These are phyloP conservation scores for Melanostoma mellinum DNA, from an alignment of 2,888 invertebrate genomes.

Conservation along the genomic window DNA sequence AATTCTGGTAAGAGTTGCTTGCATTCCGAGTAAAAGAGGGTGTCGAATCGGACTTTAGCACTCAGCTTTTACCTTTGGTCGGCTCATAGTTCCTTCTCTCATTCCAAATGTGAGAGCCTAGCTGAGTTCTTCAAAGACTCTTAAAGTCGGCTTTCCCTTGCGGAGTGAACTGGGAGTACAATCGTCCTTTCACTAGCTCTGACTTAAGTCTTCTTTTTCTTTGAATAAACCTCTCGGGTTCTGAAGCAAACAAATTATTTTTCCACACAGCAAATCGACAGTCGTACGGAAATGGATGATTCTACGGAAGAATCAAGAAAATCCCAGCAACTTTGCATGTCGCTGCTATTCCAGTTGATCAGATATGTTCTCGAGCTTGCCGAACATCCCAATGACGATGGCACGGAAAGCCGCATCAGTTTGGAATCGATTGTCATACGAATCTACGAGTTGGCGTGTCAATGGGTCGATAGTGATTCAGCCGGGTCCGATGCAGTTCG, in stretches of 20 bases:
- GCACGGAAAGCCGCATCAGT: conserved; percentile 76
- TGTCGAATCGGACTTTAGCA: neutral
- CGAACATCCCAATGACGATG: conserved; percentile 72
- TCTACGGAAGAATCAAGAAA: conserved; percentile 78
- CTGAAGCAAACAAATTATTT: neutral
- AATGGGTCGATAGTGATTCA: conserved; percentile 78
- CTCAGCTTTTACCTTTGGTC: too few relatives aligned
- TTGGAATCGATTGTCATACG: conserved; percentile 78
- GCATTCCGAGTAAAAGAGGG: neutral
- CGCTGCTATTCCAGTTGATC: conserved; percentile 77
- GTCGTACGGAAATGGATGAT: conserved; percentile 76
- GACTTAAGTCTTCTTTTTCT: neutral
- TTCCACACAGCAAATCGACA: conserved; percentile 75
- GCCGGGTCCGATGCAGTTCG: conserved; percentile 78
- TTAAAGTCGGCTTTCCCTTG: too few relatives aligned
- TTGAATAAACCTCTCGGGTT: too few relatives aligned
- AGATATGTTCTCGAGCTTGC: conserved; percentile 77
- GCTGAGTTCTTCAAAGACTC: too few relatives aligned
- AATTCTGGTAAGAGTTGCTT: neutral
- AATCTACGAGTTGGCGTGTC: conserved; percentile 77
- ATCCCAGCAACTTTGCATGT: conserved; percentile 78
- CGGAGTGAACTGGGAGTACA: too few relatives aligned
- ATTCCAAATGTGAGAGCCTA: too few relatives aligned
- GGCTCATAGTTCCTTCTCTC: too few relatives aligned
- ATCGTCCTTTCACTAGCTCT: neutral